A percentile compares a stretch with the other conserved stretches of the same genome.
Conservation (phyloP, 2,888 invertebrate genomes). For the Stramonita haemastoma region DNA sequence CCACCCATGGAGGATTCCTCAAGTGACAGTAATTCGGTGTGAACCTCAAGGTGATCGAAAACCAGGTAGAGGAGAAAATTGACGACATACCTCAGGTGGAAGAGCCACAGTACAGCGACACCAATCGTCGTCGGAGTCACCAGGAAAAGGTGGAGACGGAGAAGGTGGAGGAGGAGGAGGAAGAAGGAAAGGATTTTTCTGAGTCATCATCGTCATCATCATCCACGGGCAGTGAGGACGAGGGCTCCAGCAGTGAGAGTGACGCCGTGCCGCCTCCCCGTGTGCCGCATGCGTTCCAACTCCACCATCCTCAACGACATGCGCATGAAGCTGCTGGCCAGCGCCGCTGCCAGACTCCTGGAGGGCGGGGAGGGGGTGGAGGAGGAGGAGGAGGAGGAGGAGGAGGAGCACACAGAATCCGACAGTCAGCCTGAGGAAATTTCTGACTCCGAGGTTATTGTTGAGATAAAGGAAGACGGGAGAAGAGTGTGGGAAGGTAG, state of each 20-base stretch:
- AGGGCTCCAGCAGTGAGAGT: neutral
- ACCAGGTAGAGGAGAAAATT: neutral
- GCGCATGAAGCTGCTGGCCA: constrained; percentile 30
- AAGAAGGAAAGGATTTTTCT: too few species aligned
- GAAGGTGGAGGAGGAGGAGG: too few species aligned
- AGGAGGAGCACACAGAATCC: neutral
- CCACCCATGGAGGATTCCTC: neutral
- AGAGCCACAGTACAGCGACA: too few species aligned
- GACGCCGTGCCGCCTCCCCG: neutral
- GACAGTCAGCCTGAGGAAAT: neutral
- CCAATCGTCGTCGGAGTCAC: too few species aligned
- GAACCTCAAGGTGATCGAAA: neutral
- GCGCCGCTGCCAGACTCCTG: neutral
- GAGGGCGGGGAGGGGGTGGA: neutral
- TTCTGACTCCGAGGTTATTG: neutral
- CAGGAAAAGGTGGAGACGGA: too few species aligned
- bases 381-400: neutral
- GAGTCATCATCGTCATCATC: neutral
- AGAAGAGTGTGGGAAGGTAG: neutral
- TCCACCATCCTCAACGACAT: constrained; percentile 28
- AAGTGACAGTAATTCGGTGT: neutral
- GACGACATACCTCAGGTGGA: neutral
- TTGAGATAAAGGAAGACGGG: neutral
- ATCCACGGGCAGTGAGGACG: neutral
- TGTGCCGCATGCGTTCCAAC: constrained; percentile 20